Base-by-base conservation (phyloP, 1,140 invertebrate genomes). In the Proales similis region DNA sequence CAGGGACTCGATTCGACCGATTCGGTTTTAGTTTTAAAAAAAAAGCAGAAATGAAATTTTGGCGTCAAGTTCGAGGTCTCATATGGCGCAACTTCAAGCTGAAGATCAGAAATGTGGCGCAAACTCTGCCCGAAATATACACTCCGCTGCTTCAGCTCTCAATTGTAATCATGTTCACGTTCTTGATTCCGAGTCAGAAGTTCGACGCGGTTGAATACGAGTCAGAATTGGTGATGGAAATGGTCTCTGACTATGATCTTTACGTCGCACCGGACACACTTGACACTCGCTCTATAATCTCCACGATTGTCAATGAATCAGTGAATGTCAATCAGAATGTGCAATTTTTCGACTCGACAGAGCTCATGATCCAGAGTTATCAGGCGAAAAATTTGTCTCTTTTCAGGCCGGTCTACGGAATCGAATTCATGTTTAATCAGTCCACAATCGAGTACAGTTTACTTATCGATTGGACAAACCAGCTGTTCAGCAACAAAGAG, bases 71-170 rank as follows among this genome's bases (percentile, higher is more conserved):
- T 4, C 24, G 19, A 19, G 51, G 51, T 19, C 30, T 57, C 32
- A 19, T 57, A 2, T 42, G 45, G 32, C 33, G 51, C 22, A 57
- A 57, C 24, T 6, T 57, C 4, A 57, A 57, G 27, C 36, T 57
- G 9, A 24, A 29, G 3, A n/a, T 57, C 17, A 24, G 51, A 32
- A 57, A 57, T 11, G 45, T 42, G 30, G 11, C 45, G 14, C 36
- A 42, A 42, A 1, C 32, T 42, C 9, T 20, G 6, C 32, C 32
- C 12, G 51, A 57, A 57, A 39, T 57, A 22, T 57, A 57, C 26
- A 24, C 39, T 7, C 32, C 29, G 27, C 9, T 57, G 11, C 17
- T 12, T n/a, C 39, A 42, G 4, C 3, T 57, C 29, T 19, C 11
- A 22, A 42, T 57, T 1, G 14, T 57, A 9, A 17, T 57, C 7